phyloP scores from a whole-genome alignment of 2,888 invertebrate genomes.

The Agelastica alni region DNA sequence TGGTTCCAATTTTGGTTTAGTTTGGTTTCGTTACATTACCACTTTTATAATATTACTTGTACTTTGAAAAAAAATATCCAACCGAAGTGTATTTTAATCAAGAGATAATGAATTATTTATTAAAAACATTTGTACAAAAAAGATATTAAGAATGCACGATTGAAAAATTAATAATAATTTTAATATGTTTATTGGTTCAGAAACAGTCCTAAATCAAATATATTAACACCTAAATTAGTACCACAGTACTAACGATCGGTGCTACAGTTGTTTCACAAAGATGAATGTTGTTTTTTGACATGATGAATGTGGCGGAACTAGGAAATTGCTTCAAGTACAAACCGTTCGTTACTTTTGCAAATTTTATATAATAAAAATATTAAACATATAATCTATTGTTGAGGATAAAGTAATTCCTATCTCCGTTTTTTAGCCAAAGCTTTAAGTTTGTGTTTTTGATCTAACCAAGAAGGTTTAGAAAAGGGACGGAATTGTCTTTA shows the following conservation, averaged over 20 bases:
- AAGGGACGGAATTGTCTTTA: too few species aligned
- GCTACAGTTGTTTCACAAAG: constrained; percentile 19
- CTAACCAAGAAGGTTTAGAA: background rate
- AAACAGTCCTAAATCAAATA: constrained; percentile 11
- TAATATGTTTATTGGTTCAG: too few species aligned
- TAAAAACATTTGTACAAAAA: too few species aligned
- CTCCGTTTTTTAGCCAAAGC: constrained; percentile 48
- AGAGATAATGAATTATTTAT: too few species aligned
- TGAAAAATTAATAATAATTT: too few species aligned
- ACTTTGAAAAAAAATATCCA: too few species aligned
- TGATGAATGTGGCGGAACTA: constrained; percentile 51
- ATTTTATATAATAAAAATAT: constrained; percentile 65
- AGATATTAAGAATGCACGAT: too few species aligned
- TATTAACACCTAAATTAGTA: constrained; percentile 18
- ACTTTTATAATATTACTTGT: too few species aligned
- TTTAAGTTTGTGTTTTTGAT: constrained; percentile 35
- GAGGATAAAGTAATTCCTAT: constrained; percentile 54
- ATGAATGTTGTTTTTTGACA: constrained; percentile 31
- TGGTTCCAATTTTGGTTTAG: too few species aligned
- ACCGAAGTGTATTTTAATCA: too few species aligned
- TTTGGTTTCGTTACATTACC: too few species aligned
- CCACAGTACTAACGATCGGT: constrained; percentile 14
- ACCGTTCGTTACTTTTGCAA: constrained; percentile 74
- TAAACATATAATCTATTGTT: constrained; percentile 56
- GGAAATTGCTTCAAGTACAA: constrained; percentile 74